Percentiles rank a stretch among this genome's conserved stretches.
These are phyloP conservation scores for Chrysocyon brachyurus DNA, from an alignment of 2,797 vertebrate species.

Conservation along the genomic window DNA sequence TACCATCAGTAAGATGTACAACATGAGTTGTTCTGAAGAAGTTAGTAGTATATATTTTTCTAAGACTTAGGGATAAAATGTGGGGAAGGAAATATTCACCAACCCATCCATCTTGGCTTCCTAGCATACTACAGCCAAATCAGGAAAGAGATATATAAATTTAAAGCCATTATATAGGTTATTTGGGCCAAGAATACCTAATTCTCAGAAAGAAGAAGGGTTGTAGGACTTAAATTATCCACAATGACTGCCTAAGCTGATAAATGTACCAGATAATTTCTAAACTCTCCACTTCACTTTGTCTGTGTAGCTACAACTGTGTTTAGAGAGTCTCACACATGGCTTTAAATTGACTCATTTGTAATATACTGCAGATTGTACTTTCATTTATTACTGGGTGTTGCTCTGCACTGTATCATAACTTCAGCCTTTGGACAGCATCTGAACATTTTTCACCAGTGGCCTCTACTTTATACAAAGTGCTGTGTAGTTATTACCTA, in stretches of 20 bases:
- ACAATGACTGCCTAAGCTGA: constrained; percentile 58
- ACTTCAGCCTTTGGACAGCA: constrained; percentile 73
- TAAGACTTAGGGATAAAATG: constrained; percentile 1
- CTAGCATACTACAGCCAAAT: constrained; percentile 43
- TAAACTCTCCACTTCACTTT: constrained; percentile 63
- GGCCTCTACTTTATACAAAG: constrained; percentile 58
- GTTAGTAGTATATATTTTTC: background rate
- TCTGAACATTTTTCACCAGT: constrained; percentile 71
- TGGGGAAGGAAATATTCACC: background rate
- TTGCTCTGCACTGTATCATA: constrained; percentile 66
- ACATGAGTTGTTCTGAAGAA: background rate
- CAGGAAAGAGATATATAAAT: constrained; percentile 32
- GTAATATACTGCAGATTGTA: constrained; percentile 66
- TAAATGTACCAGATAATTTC: constrained; percentile 69
- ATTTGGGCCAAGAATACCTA: constrained; percentile 32
- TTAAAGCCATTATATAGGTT: constrained; percentile 43
- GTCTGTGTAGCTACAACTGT: constrained; percentile 44
- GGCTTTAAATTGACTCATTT: constrained; percentile 76
- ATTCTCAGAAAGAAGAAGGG: constrained; percentile 55
- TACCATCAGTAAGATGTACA: constrained; percentile 7
- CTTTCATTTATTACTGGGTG: constrained; percentile 65
- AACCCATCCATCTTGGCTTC: background rate
- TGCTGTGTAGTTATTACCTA: constrained; percentile 64
- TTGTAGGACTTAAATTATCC: constrained; percentile 57
- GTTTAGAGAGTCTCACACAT: constrained; percentile 34